Conservation (phyloP, 2,797 vertebrate genomes). For the Heterohyrax brucei region DNA sequence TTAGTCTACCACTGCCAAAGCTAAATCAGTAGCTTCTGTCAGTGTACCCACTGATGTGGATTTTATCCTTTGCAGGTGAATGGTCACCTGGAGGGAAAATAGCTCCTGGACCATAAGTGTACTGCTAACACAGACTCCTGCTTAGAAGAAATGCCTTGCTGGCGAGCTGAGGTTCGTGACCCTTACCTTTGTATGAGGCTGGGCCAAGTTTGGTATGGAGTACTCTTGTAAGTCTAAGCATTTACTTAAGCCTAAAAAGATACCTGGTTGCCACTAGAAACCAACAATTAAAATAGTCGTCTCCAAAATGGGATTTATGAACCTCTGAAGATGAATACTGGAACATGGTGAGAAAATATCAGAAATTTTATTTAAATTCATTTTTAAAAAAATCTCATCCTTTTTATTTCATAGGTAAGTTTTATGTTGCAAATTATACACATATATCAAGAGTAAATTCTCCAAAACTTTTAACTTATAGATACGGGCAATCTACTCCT, state of each 20-base stretch:
- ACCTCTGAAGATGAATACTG: not conserved
- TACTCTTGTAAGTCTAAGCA: not conserved
- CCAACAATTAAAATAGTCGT: not conserved
- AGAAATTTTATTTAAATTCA: not conserved
- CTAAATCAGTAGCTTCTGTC: not conserved
- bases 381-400: not conserved
- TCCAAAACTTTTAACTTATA: not conserved
- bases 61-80: not conserved
- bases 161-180: not conserved
- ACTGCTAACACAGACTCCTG: not conserved
- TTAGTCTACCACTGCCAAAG: slow-evolving; percentile 9
- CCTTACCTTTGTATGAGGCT: not conserved
- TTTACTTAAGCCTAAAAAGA: not conserved
- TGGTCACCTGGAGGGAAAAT: not conserved
- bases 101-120: not conserved
- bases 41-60: not conserved
- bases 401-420: slow-evolving; percentile 16
- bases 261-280: not conserved
- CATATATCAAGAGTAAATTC: not conserved
- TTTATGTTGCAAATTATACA: not conserved
- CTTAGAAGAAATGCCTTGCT: not conserved
- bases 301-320: not conserved
- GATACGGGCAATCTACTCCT: not conserved
- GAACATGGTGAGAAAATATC: not conserved
- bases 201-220: not conserved